A percentile compares a stretch with the other conserved stretches of the same genome.
Conservation (phyloP, 2,113 vertebrate species). For the Dascyllus trimaculatus region DNA sequence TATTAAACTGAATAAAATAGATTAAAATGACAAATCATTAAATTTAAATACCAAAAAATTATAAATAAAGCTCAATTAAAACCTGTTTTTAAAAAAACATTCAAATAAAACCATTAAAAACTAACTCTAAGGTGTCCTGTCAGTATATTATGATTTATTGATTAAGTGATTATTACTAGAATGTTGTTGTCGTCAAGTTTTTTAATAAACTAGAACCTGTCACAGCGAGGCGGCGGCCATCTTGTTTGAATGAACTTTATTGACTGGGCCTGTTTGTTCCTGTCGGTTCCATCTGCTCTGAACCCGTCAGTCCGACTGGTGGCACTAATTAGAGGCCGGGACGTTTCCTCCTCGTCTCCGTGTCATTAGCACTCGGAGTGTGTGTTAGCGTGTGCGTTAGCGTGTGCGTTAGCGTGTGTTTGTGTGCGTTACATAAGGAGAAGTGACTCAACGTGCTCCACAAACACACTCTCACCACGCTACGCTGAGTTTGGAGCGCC, state of each 20-base stretch:
- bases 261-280: not conserved
- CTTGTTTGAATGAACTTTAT: not conserved
- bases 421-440: conserved; percentile 40
- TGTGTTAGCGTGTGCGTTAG: conserved; percentile 31
- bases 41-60: too few relatives aligned
- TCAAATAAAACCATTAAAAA: too few relatives aligned
- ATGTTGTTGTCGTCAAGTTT: too few relatives aligned
- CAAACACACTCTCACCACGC: not conserved
- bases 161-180: too few relatives aligned
- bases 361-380: conserved; percentile 52
- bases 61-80: too few relatives aligned
- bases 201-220: too few relatives aligned
- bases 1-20: too few relatives aligned
- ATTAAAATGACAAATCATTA: too few relatives aligned
- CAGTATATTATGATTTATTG: too few relatives aligned
- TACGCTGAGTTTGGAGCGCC: conserved; percentile 19
- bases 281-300: conserved; percentile 49
- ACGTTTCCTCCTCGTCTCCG: conserved; percentile 61
- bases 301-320: conserved; percentile 44
- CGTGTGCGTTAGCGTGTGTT: conserved; percentile 36
- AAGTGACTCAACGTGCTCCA: conserved; percentile 61
- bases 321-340: conserved; percentile 73
- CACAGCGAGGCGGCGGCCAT: not conserved
- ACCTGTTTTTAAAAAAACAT: too few relatives aligned
- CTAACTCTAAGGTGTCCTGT: too few relatives aligned